phyloP scores from a whole-genome alignment of 2,797 vertebrate genomes.

The Meriones psammophilus region DNA sequence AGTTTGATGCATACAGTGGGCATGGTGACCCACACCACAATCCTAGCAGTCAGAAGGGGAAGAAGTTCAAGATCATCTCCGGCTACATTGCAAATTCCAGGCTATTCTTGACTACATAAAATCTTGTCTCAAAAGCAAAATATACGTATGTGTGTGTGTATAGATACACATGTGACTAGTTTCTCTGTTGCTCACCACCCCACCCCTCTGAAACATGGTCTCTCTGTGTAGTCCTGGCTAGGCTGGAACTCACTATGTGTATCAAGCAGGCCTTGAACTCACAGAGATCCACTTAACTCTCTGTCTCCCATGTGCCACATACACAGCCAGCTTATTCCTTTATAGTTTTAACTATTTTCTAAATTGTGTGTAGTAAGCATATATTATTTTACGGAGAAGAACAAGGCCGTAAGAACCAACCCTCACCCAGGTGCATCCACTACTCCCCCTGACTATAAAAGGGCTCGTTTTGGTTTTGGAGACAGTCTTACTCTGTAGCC shows the following conservation, averaged over 20 bases:
- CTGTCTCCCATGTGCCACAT: background rate
- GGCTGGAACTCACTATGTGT: background rate
- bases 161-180: background rate
- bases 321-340: background rate
- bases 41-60: background rate
- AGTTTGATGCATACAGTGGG: background rate
- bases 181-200: background rate
- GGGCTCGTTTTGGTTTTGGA: background rate
- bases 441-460: conserved; percentile 28
- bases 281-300: background rate
- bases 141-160: background rate
- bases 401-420: conserved; percentile 7
- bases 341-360: background rate
- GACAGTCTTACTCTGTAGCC: background rate
- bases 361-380: background rate
- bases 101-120: background rate
- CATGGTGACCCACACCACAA: background rate
- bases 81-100: background rate
- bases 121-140: background rate
- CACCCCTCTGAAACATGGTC: background rate
- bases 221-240: background rate
- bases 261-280: background rate
- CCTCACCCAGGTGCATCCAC: conserved; percentile 2
- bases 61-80: background rate
- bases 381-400: conserved; percentile 52